Base-by-base conservation (phyloP, 2,113 vertebrate species). In the Mugil cephalus region DNA sequence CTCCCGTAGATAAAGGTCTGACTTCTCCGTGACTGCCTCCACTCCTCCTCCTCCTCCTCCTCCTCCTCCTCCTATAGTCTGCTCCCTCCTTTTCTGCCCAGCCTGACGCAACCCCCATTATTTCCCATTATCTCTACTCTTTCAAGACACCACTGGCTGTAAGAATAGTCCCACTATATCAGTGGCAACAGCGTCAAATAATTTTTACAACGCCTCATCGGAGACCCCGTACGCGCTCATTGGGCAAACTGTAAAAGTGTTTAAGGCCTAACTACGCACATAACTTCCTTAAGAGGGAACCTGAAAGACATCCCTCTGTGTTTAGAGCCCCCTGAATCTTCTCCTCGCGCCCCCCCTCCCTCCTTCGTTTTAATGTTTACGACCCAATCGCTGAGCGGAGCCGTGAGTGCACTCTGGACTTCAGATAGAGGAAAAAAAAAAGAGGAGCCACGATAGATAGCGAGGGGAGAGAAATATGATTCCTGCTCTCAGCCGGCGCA, bases 1-100 rank as follows among this genome's bases (percentile, higher is more conserved):
- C 73, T 86, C 71, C 72, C 79, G 4, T 83, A 93, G 92, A 92
- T 92, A 92, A 91, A 91, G 91, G 88, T 91, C 88, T 92, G 91
- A 93, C 88, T 91, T 74, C 91, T 88, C 39, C 87, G 69, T 87
- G 87, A 88, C 88, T 90, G 90, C 87, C 86, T 90, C 87, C 79
- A 69, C 84, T 89, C 82, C 83, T 84, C 86, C n/a, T n/a, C n/a
- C 84, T 89, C 82, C 83, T 84, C 86, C 84, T 89, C 82, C 83
- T 84, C 86, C 84, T 89, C 82, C 83, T 84, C 86, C n/a, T n/a
- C n/a, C n/a, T n/a, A n/a, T 91, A 84, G 78, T 85, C 86, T 81
- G 62, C 84, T 87, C 91, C 80, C 86, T 83, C 74, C 82, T 82
- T 85, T 85, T 73, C 83, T 71, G 74, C 84, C 85, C 85, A 56